phyloP scores from a whole-genome alignment of 35 echinoderm and acorn worm species.

The Holothuria glaberrima region DNA sequence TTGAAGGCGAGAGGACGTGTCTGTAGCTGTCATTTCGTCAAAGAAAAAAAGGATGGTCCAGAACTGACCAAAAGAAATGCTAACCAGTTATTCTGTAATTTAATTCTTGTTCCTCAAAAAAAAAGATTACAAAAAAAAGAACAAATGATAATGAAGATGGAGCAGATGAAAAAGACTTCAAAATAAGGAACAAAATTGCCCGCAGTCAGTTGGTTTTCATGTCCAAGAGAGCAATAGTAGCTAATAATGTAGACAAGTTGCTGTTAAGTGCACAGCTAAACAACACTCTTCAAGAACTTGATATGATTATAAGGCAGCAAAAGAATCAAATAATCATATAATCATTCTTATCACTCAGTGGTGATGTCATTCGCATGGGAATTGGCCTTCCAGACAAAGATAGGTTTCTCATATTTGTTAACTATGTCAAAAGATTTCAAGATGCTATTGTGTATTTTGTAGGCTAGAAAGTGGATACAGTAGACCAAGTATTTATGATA shows the following conservation, averaged over 20 bases:
- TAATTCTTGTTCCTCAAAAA: not conserved
- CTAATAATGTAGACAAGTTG: not conserved
- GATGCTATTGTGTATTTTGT: conserved; percentile 13
- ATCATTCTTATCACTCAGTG: not conserved
- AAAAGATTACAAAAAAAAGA: not conserved
- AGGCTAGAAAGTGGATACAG: not conserved
- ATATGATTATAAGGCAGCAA: not conserved
- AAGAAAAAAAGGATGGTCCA: conserved; percentile 10
- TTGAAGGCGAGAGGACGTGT: not conserved
- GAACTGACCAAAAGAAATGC: not conserved
- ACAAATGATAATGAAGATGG: conserved; percentile 9
- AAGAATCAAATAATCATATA: conserved; percentile 2
- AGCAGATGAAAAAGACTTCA: not conserved
- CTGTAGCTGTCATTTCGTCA: not conserved
- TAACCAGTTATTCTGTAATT: not conserved
- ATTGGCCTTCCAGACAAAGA: conserved; percentile 14
- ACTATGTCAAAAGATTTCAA: conserved; percentile 12
- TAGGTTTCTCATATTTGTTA: conserved; percentile 6
- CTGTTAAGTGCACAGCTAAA: conserved; percentile 9
- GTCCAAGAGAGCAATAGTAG: not conserved
- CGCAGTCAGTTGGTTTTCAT: not conserved
- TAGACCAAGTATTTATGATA: not conserved
- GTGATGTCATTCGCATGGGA: conserved; percentile 19
- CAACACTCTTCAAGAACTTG: conserved; percentile 4
- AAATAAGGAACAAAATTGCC: not conserved